Base-by-base conservation (phyloP, 92 coral and sea anemone species). In the Siderastrea siderea region DNA sequence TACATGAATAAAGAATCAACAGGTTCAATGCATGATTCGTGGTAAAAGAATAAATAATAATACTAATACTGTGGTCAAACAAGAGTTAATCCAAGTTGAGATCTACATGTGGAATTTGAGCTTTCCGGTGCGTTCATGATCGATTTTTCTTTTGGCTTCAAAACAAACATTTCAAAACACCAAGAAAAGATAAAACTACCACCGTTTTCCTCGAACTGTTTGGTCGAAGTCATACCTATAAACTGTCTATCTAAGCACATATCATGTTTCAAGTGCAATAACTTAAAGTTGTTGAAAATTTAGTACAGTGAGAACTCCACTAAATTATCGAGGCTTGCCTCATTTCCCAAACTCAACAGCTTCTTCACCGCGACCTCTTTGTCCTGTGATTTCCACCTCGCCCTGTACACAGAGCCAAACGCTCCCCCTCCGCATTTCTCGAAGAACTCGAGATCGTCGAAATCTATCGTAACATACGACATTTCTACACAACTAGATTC, bases 381-480 rank as follows among this genome's bases (percentile, higher is more conserved):
- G 44, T 82, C 90, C 79, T 93, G 84, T 16, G 98, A 93, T 62
- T 73, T 74, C 98, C 96, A 95, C 16, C 70, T 85, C 14, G 96
- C 96, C 51, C 90, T 84, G 77, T 93, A 95, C 48, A 95, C 98
- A 7, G 98, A 93, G 3, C 98, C 98, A 64, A 91, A 95, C 53
- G 98, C 87, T n/a, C 98, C 98, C 38, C 94, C 96, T 2, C 98
- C 98, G 67, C 96, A 93, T 16, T 92, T 90, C 84, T 95, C 98
- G 62, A 81, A 91, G 67, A 93, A 95, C 82, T 93, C 95, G 61
- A 95, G 84, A 78, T 95, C 98, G 66, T 86, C 93, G 72, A 93
- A 91, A 38, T 84, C 88, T 11, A 95, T 88, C 51, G 92, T 84
- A 76, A 89, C 96, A 74, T 84, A 93, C 63, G 91, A 73, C 98